These are phyloP conservation scores for Popillia japonica DNA, from an alignment of 1,140 invertebrate species.

Conservation along the genomic window DNA sequence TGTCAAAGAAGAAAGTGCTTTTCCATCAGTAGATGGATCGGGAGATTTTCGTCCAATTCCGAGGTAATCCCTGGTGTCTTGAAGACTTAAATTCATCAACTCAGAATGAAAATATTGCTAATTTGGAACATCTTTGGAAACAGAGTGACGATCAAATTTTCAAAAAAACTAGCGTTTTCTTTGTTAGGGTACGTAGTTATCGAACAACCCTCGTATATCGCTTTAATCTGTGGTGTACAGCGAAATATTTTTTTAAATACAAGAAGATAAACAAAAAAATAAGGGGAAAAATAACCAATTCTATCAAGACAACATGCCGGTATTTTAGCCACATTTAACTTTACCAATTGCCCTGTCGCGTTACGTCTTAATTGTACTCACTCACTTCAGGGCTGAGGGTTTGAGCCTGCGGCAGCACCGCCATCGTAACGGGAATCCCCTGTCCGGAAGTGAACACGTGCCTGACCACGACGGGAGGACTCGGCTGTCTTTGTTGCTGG, in stretches of 20 bases:
- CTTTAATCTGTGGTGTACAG: no score
- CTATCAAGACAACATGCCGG: no score
- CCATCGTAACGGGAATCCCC: conserved; percentile 66
- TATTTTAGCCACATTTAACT: background rate
- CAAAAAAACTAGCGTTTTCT: background rate
- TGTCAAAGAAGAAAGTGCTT: no score
- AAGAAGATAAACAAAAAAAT: background rate
- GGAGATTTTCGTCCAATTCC: no score
- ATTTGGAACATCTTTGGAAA: no score
- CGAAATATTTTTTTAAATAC: no score
- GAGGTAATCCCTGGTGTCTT: no score
- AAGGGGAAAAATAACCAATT: background rate
- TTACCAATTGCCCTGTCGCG: background rate
- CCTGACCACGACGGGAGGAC: conserved; percentile 65
- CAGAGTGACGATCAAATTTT: no score
- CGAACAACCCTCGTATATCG: no score
- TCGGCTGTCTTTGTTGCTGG: conserved; percentile 58
- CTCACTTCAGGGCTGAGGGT: conserved; percentile 58
- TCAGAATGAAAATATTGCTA: no score
- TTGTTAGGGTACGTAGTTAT: background rate
- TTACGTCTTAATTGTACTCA: conserved; percentile 46
- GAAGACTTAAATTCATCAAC: no score
- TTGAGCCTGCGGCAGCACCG: conserved; percentile 63
- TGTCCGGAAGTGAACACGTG: conserved; percentile 67
- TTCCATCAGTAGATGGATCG: no score